Base-by-base conservation (phyloP, 2,113 vertebrate species). In the Panthera leo region DNA sequence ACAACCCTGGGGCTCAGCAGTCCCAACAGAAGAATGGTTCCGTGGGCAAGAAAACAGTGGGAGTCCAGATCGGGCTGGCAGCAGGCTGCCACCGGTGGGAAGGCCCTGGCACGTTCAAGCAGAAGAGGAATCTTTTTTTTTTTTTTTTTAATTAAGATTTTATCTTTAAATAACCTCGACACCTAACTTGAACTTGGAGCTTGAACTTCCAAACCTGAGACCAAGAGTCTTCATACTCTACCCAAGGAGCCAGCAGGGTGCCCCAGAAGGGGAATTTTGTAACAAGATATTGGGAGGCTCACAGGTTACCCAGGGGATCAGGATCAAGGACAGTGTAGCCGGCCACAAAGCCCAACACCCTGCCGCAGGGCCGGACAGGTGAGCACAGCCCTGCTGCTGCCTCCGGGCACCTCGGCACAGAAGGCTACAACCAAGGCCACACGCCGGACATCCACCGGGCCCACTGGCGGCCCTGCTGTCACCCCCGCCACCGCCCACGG, bases 31-130 rank as follows among this genome's bases (percentile, higher is more conserved):
- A 65, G 89, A 5, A 21, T 9, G 12, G 53, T 51, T 19, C 73
- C 58, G 8, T 0, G 48, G 73, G 58, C 88, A 8, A 8, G 39
- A 27, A 13, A 27, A 27, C 70, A 23, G 45, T 15, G n/a, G 45
- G 25, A 65, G 18, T 39, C 5, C 13, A 31, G 21, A 15, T 5
- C 1, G 10, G 18, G 34, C 0, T 3, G 87, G 36, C 12, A 0
- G 25, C 15, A 55, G 45, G 34, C 75, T 39, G 58, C 61, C 88
- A 13, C 34, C 10, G 11, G 76, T 23, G 76, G 34, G 13, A 42
- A 55, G 65, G 16, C 65, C 25, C 39, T 12, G 29, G 34, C 34
- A 29, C 5, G 7, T 18, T n/a, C 8, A 4, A 39, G 48, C 48
- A 71, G 45, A 34, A 36, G 85, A 39, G 11, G 5, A 42, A 42